These are phyloP conservation scores for Hycleus phaleratus DNA, from an alignment of 1,140 invertebrate species.

Conservation along the genomic window DNA sequence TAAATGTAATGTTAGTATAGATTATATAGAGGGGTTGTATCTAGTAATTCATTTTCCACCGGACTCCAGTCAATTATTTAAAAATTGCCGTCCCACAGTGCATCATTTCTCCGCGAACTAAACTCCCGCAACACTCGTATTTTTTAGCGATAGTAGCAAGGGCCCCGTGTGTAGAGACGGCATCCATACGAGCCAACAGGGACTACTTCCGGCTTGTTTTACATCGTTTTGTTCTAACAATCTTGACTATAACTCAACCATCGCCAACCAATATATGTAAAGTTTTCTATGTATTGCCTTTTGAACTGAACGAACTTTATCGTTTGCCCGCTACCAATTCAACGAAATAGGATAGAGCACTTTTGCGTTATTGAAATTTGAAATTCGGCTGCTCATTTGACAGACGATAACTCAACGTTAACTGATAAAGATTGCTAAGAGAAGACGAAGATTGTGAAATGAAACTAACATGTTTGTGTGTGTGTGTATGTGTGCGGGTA, in stretches of 20 bases:
- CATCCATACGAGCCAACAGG: slow-evolving; percentile 31
- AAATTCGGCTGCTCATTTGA: slow-evolving; percentile 38
- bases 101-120: slow-evolving; percentile 38
- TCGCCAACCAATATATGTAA: slow-evolving; percentile 22
- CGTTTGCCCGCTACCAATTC: no score
- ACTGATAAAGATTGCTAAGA: slow-evolving; percentile 37
- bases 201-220: slow-evolving; percentile 42
- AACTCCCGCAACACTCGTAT: slow-evolving; percentile 40
- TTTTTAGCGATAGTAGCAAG: slow-evolving; percentile 30
- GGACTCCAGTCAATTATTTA: slow-evolving; percentile 46
- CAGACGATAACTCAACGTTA: slow-evolving; percentile 37
- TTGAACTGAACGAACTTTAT: no score
- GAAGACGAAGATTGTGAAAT: background rate
- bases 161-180: background rate
- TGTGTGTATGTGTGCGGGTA: background rate
- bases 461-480: background rate
- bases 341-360: slow-evolving; percentile 25
- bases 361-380: slow-evolving; percentile 40
- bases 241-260: slow-evolving; percentile 38
- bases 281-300: slow-evolving; percentile 8
- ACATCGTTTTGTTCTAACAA: slow-evolving; percentile 46
- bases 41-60: slow-evolving; percentile 45
- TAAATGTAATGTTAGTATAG: slow-evolving; percentile 32
- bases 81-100: slow-evolving; percentile 43
- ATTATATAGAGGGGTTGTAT: slow-evolving; percentile 32